Conservation (phyloP, 2,113 vertebrate species). For the Pangasianodon hypophthalmus region DNA sequence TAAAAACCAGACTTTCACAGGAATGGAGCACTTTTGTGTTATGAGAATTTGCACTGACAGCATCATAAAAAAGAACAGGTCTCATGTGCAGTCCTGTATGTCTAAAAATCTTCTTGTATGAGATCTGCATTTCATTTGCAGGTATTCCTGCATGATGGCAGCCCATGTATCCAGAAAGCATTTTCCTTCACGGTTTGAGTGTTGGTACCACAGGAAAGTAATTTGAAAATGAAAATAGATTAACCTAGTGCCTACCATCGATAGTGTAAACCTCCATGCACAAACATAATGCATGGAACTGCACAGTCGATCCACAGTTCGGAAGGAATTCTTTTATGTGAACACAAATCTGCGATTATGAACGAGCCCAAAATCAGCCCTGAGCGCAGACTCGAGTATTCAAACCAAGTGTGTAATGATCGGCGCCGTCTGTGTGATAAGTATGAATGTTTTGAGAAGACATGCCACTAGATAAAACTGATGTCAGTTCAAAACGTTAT, state of each 20-base stretch:
- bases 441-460: not conserved
- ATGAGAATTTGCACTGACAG: not conserved
- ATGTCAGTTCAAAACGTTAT: not conserved
- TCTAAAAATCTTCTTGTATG: not conserved
- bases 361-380: not conserved
- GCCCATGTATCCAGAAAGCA: no score
- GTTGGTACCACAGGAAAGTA: not conserved
- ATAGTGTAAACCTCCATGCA: not conserved
- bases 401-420: not conserved
- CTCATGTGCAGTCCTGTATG: not conserved
- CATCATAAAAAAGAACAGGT: not conserved
- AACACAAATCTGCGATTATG: not conserved
- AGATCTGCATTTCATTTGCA: not conserved
- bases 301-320: not conserved
- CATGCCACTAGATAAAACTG: not conserved
- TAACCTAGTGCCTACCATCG: not conserved
- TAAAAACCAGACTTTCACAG: not conserved
- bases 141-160: not conserved
- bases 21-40: not conserved
- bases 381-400: not conserved
- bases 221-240: not conserved
- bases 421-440: not conserved
- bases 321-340: not conserved
- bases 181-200: no score
- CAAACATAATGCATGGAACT: not conserved